Base-by-base conservation (phyloP, 2,888 invertebrate genomes). In the Zaprionus obscuricornis region DNA sequence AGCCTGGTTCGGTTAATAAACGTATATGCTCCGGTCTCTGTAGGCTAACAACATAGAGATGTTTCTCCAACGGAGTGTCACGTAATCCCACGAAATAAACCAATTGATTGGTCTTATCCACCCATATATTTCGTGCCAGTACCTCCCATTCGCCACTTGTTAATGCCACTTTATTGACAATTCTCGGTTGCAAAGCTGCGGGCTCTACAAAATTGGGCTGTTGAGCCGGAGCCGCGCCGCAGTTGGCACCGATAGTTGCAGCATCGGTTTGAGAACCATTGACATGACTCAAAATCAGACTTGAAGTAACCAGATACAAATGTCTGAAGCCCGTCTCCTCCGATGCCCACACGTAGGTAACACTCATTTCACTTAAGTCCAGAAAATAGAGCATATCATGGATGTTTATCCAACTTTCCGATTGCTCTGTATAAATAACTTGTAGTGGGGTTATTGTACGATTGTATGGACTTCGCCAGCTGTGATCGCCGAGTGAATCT, bases 131-230 rank as follows among this genome's bases (percentile, higher is more conserved):
- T 62, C 94, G 93, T 18, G 95, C 94, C 83, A 96, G 92, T 11
- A 98, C 96, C 90, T 97, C 97, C 98, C 98, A 98, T n/a, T 97
- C 96, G 0, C 98, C 98, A 8, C 93, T 92, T 0, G 98, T 98
- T 74, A 98, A 91, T 0, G 95, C 93, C 59, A 90, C 90, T 88
- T 94, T 94, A 58, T 93, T 93, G 49, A 94, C 88, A 62, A 95
- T 92, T 77, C 93, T 93, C 0, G 95, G 94, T 13, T 91, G 91
- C 47, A 90, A 57, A 4, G 86, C 88, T 5, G 85, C 73, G 17
- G 77, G 69, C 56, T 89, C 89, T 11, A 89, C 85, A 39, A 74
- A 78, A 52, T 84, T 85, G 0, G 84, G 68, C 56, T 83, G 72
- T 10, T 78, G 69, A 36, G 68, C 73, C 39, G 70, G 43, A 22